Evolutionary conservation across 2,888 invertebrate species (phyloP).

Genomic region (Caenorhabditis becei): DNA sequence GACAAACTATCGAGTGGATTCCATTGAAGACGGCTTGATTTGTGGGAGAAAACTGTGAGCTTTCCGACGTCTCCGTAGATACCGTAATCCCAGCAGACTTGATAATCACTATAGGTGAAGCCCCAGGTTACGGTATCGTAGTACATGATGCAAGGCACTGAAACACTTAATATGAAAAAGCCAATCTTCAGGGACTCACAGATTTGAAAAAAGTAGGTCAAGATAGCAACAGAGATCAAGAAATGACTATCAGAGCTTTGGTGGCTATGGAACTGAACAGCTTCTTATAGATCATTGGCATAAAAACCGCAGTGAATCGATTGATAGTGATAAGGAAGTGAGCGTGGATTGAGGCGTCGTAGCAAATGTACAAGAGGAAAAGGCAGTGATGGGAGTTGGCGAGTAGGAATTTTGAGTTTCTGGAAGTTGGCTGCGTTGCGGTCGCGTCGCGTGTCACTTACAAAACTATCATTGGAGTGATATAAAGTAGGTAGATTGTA

Average conservation of each 20-base stretch:
- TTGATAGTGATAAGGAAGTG: constrained; percentile 15
- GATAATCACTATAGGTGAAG: not conserved
- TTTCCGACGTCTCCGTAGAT: not conserved
- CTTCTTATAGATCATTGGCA: not conserved
- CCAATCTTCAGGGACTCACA: not conserved
- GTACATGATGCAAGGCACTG: constrained; percentile 17
- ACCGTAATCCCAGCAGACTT: constrained; percentile 1
- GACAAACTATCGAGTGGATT: constrained; percentile 8
- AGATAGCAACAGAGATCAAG: not conserved
- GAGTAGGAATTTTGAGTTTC: constrained; percentile 7
- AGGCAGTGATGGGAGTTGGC: not conserved
- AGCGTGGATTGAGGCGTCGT: constrained; percentile 5
- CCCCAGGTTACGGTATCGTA: constrained; percentile 9
- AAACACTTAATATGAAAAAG: not conserved
- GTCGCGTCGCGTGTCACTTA: not conserved
- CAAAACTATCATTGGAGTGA: constrained; percentile 16
- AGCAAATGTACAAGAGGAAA: not conserved
- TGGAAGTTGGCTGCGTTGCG: not conserved
- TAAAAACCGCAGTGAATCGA: constrained; percentile 28
- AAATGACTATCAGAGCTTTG: not conserved
- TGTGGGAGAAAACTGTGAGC: not conserved
- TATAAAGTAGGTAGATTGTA: not conserved
- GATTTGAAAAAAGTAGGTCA: not conserved
- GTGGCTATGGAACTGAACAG: not conserved
- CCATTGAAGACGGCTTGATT: not conserved